These are phyloP conservation scores for Epinephelus fuscoguttatus DNA, from an alignment of 2,113 vertebrate species.

Conservation along the genomic window DNA sequence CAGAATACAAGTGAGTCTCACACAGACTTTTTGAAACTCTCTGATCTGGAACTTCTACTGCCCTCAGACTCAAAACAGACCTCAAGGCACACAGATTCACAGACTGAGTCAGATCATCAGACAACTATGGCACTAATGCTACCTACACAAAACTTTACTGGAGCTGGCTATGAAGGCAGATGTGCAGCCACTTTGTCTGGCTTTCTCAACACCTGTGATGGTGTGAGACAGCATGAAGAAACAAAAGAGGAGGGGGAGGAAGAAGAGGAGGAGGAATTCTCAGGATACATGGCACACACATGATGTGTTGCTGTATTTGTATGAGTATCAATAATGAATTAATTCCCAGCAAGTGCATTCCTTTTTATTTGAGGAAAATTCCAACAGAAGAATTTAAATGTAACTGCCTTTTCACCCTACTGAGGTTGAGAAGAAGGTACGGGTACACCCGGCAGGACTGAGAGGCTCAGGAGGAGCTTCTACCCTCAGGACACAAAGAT, in stretches of 20 bases:
- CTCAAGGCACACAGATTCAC: neutral
- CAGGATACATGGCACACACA: conserved; percentile 56
- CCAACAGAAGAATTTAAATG: neutral
- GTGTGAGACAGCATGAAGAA: neutral
- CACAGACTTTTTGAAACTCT: neutral
- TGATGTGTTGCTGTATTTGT: neutral
- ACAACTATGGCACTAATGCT: neutral
- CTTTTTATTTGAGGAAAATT: neutral
- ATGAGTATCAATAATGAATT: neutral
- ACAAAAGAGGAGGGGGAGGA: conserved; percentile 44
- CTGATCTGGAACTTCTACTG: conserved; percentile 10
- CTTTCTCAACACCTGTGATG: neutral
- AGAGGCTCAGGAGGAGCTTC: too few species aligned
- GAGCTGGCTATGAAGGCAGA: neutral
- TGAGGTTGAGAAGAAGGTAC: too few species aligned
- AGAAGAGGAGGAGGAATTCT: conserved; percentile 44
- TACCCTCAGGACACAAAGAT: too few species aligned
- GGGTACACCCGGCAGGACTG: too few species aligned
- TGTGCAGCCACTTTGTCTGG: neutral
- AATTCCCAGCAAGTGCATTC: neutral
- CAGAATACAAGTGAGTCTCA: neutral
- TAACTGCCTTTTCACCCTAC: too few species aligned
- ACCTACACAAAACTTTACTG: neutral
- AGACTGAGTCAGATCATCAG: conserved; percentile 2
- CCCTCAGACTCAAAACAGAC: neutral